Evolutionary conservation across 1,140 invertebrate species (phyloP), one percentile per base, ranked within the genome.

Genomic region (Diorhabda sublineata): DNA sequence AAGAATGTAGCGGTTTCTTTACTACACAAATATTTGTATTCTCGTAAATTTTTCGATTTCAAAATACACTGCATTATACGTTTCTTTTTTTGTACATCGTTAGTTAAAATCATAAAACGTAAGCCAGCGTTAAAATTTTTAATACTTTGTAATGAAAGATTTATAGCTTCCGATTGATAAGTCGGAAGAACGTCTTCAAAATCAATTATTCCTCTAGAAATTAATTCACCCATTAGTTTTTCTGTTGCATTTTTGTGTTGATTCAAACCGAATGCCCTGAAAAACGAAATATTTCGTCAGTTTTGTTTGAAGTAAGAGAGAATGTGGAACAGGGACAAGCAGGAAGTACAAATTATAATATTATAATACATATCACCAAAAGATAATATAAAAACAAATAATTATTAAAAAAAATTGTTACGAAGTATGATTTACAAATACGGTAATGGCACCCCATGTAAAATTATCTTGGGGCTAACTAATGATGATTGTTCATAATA

Each of bases 231-330:
- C 3, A 83, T 66, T 3, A 85, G 70, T 52, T 70, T 74, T 71
- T 83, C 82, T 5, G 76, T 78, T 45, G 77, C 75, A 59, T 76
- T 67, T 65, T 82, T 78, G 67, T 78, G 82, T 56, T 83, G 79
- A 71, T 80, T 79, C 42, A 80, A 71, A 52, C 80, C 77, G 57
- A 79, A 71, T 9, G 74, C 73, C 68, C 79, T 82, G 61, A 74
- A 79, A 75, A 72, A 26, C 26, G 26, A 26, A 26, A 26, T 26
- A 1, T 26, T 26, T 26, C 26, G 26, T 26, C 26, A 26, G 26
- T 26, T 26, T 26, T 26, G 26, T 26, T 26, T 26, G 26, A 1
- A 26, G 26, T 26, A 26, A 26, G 26, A 26, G 26, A 26, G 26
- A 26, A 26, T 26, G 26, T 26, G 1, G 26, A 26, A 26, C 26